Evolutionary conservation across 1,140 invertebrate genomes (phyloP).

Genomic region (Lordiphosa clarofinis): DNA sequence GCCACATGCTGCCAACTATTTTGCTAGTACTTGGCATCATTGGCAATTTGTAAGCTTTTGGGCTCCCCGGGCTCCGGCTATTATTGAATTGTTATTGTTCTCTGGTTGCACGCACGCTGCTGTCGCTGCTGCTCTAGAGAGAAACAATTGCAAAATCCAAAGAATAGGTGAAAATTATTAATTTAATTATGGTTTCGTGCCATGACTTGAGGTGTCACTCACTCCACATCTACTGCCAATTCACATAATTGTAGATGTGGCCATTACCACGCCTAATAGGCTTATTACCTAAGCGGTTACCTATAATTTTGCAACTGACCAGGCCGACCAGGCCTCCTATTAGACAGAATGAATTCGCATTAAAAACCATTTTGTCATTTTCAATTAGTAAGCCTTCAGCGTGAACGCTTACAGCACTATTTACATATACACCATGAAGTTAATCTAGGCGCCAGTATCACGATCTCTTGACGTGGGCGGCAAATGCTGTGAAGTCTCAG

Average conservation of each 20-base stretch:
- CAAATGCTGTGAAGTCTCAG: too few relatives aligned
- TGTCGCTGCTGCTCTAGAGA: not conserved
- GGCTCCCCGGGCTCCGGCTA: constrained; percentile 26
- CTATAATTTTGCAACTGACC: constrained; percentile 23
- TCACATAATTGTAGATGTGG: constrained; percentile 37
- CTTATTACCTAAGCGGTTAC: constrained; percentile 25
- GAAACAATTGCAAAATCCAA: constrained; percentile 10
- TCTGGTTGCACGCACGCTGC: constrained; percentile 7
- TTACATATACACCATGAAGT: not conserved
- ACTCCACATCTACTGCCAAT: constrained; percentile 10
- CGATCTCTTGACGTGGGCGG: not conserved
- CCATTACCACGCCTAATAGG: constrained; percentile 45
- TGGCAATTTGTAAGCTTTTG: constrained; percentile 22
- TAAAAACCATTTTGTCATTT: constrained; percentile 39
- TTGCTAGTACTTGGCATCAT: constrained; percentile 44
- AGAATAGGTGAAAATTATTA: constrained; percentile 42
- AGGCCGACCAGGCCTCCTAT: constrained; percentile 10
- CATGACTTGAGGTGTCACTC: constrained; percentile 43
- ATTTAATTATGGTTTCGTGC: constrained; percentile 51
- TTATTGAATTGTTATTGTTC: constrained; percentile 27
- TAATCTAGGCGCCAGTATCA: not conserved
- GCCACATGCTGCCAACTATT: constrained; percentile 39
- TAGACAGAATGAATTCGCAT: constrained; percentile 33
- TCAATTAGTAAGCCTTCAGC: constrained; percentile 26
- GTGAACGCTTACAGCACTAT: not conserved